Evolutionary conservation across 2,888 invertebrate genomes (phyloP), one percentile per base, ranked within the genome.

Genomic region (Galeruca laticollis): DNA sequence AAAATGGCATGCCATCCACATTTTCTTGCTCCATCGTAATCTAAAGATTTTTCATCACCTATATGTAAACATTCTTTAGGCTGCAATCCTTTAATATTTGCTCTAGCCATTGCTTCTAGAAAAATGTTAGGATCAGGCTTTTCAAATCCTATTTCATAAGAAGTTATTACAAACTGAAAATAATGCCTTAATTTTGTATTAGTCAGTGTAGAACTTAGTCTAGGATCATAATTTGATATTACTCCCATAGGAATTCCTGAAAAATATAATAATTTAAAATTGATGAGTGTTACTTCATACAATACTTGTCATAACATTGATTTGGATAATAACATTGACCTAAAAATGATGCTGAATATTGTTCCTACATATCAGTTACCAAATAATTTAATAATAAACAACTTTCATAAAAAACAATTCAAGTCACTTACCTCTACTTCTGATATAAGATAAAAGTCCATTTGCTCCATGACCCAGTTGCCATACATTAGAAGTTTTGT

Each of bases 161-260:
- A 96, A 5, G 92, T 90, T 11, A 96, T 73, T 54, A 96, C 87
- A 86, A 97, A 97, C 75, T 93, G 69, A 85, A 97, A 95, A 82
- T 91, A 91, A 63, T 90, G 86, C 60, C 88, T 82, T n/a, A 97
- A 84, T 66, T 88, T 89, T 43, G 92, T 87, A 77, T 90, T 91
- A 13, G 85, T 77, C 63, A 97, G 86, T 73, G 96, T 89, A 5
- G 87, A 86, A 70, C 90, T 87, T 2, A 97, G 86, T 35, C 96
- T 88, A 35, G 94, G 93, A 86, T 97, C 97, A 86, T 93, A 95
- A 85, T 97, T 97, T 6, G 97, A 95, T 75, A 97, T 91, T 0
- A 96, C 89, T 2, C 96, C 97, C 52, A 96, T 76, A 11, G 83
- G 78, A 13, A 89, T 79, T 49, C 56, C 61, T 70, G 21, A 13